Base-by-base conservation (phyloP, 92 coral and sea anemone species). In the Porites rus region DNA sequence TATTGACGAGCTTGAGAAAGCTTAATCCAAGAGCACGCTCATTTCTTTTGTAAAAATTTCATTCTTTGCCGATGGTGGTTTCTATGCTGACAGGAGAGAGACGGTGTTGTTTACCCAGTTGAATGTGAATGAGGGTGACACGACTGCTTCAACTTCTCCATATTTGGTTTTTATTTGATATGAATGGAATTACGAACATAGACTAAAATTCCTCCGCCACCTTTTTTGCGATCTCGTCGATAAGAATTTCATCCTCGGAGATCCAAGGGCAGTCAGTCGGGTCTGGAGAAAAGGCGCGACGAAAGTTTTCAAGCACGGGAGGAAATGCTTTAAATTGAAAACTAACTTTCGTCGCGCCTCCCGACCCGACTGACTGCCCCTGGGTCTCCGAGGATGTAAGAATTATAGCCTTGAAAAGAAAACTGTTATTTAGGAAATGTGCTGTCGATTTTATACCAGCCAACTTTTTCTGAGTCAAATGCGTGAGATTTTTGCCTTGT, bases 341-440 rank as follows among this genome's bases (percentile, higher is more conserved):
- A 28, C 31, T 28, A 3, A 28, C 31, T 28, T 28, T 28, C 31
- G 31, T 28, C 31, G 31, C 31, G 31, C 31, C 31, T 28, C 31
- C 0, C 4, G 31, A 28, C 31, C 31, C 31, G 31, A 28, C 31
- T 28, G 31, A 28, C 31, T 28, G 31, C 31, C 4, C 31, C 31
- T 28, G 31, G 31, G 31, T 28, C 31, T 28, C 31, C 31, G 31
- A 28, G 31, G 31, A 28, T 28, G 69, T 79, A 90, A 24, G 86
- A 66, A n/a, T 86, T 86, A 61, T 71, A 90, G 10, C 88, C 87
- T 12, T 79, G 77, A 16, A 90, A 60, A 68, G 81, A 17, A 86
- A 86, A 90, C 75, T 90, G 87, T 31, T 87, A 90, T 60, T 86
- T 86, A 2, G 87, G 90, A 73, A 80, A 86, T 8, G 93, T 90